Evolutionary conservation across 2,888 invertebrate species (phyloP), one percentile per base, ranked within the genome.

Genomic region (Cepaea hortensis): DNA sequence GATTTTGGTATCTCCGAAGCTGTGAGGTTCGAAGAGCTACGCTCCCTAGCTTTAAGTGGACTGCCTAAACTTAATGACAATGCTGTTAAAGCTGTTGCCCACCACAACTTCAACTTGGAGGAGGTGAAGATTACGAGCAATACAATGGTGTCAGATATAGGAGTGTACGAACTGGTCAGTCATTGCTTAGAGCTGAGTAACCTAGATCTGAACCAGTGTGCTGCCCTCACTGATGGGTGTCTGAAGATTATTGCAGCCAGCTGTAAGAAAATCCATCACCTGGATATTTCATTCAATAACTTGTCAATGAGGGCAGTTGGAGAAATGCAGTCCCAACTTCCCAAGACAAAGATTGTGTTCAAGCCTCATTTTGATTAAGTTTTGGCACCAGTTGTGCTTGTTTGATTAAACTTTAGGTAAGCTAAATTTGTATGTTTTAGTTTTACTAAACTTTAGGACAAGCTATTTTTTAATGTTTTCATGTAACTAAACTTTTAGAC

Each of bases 1-100:
- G 97, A 97, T 94, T 96, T 96, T 0, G 96, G 97, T 88, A 93
- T 97, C 15, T 96, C 96, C 88, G 96, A 96, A 91, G 96, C 96
- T 72, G 95, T 97, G 88, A 95, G 95, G 88, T 96, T 96, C 91
- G 95, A 95, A 82, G 96, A 96, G 93, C 94, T 97, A 11, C 94
- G 94, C 65, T 95, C 95, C 87, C 94, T 97, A 50, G 95, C 96
- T 91, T 94, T 97, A 81, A 96, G 96, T 88, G 95, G 96, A 93
- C 96, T 97, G 91, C 96, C 96, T 91, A 96, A 94, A 94, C 96
- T 97, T 87, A 96, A 96, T 1, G 95, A 96, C 89, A 94, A 95
- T 88, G 96, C 97, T 72, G 95, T 97, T 89, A 95, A 95, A 89
- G 94, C 96, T 89, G 94, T 97, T 88, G 96, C 96, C 11, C 95